phyloP scores from a whole-genome alignment of 2,113 vertebrate species.

The Phylloscopus trochilus region DNA sequence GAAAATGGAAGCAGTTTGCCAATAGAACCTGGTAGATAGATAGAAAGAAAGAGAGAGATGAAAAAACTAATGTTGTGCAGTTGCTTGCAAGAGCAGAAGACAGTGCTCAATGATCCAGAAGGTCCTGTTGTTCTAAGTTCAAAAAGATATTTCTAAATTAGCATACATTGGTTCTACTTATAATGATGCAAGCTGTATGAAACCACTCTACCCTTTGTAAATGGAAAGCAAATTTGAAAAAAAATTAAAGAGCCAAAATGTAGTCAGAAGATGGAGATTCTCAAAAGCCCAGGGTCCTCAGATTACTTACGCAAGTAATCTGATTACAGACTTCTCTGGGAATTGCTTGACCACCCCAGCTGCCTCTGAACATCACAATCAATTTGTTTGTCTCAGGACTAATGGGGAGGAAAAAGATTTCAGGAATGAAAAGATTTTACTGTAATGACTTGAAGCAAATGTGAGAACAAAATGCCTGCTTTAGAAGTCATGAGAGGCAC shows the following conservation, averaged over 20 bases:
- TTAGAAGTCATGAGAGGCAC: conserved; percentile 25
- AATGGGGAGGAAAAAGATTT: conserved; percentile 6
- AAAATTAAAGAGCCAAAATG: not conserved
- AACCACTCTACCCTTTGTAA: not conserved
- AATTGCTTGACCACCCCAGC: conserved; percentile 23
- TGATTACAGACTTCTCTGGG: conserved; percentile 38
- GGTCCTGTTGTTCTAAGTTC: not conserved
- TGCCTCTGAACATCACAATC: conserved; percentile 38
- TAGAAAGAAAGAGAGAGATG: not conserved
- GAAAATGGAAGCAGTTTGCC: not conserved
- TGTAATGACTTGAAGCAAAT: conserved; percentile 47
- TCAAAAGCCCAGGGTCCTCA: not conserved
- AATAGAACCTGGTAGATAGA: not conserved
- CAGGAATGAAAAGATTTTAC: conserved; percentile 47
- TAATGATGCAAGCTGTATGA: not conserved
- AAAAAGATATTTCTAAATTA: not conserved
- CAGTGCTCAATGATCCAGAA: not conserved
- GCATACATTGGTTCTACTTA: not conserved
- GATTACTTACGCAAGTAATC: not conserved
- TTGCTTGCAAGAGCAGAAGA: not conserved
- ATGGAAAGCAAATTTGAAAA: not conserved
- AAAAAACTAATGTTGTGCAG: not conserved
- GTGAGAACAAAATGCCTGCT: not conserved
- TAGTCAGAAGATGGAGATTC: not conserved
- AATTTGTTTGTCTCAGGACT: conserved; percentile 29